Conservation (phyloP, 92 coral and sea anemone genomes). For the Phenganax subtilis region DNA sequence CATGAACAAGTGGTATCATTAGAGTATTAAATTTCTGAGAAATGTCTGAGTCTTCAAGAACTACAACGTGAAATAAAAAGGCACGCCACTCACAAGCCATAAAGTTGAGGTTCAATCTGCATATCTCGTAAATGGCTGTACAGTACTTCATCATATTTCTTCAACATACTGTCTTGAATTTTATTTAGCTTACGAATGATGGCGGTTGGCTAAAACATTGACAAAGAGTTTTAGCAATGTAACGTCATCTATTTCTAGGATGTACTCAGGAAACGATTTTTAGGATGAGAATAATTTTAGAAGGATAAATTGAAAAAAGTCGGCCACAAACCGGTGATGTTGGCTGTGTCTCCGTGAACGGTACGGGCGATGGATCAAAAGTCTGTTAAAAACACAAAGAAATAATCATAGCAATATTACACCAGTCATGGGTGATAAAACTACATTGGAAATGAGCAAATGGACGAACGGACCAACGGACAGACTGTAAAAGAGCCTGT, state of each 20-base stretch:
- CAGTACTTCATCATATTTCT: constrained; percentile 77
- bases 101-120: constrained; percentile 84
- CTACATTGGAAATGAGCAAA: background rate
- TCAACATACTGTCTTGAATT: constrained; percentile 89
- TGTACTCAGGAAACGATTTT: no score
- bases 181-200: constrained; percentile 80
- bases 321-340: constrained; percentile 24
- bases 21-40: no score
- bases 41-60: no score
- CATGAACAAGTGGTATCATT: no score
- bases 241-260: no score
- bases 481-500: background rate
- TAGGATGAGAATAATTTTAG: background rate
- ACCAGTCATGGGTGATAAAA: no score
- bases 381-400: background rate
- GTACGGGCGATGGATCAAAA: constrained; percentile 5
- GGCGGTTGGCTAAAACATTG: constrained; percentile 69
- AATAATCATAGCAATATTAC: background rate
- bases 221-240: no score
- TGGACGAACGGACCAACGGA: background rate
- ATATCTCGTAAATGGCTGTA: constrained; percentile 75
- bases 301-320: background rate
- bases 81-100: constrained; percentile 78
- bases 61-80: no score
- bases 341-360: constrained; percentile 10